phyloP scores from a whole-genome alignment of 1,140 invertebrate genomes.

The Caerostris extrusa region DNA sequence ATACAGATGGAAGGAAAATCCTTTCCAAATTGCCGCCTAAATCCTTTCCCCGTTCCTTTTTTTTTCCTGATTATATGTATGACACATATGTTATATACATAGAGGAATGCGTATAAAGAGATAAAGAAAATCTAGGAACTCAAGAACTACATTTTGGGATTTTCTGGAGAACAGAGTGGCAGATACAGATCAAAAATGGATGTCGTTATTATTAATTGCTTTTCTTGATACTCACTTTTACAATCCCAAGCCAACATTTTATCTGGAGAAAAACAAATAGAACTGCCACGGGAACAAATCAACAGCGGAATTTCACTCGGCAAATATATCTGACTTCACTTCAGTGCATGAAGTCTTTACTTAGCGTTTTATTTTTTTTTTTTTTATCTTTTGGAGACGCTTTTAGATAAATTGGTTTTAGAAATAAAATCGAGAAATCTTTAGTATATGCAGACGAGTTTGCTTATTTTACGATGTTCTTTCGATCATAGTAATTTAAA shows the following conservation, averaged over 20 bases:
- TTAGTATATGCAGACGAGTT: not conserved
- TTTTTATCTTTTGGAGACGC: not conserved
- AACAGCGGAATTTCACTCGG: not conserved
- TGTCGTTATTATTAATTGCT: constrained; percentile 39
- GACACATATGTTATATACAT: not conserved
- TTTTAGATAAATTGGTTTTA: not conserved
- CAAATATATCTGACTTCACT: not conserved
- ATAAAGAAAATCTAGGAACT: not conserved
- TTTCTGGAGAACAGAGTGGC: not conserved
- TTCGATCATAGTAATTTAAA: no score
- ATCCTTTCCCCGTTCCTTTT: not conserved
- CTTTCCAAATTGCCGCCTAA: constrained; percentile 41
- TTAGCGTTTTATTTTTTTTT: not conserved
- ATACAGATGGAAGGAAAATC: constrained; percentile 37
- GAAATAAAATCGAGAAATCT: not conserved
- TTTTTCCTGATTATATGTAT: not conserved
- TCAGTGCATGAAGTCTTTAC: not conserved
- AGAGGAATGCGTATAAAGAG: not conserved
- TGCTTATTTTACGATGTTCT: not conserved
- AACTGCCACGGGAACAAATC: not conserved
- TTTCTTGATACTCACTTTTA: not conserved
- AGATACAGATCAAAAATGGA: not conserved
- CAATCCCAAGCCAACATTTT: not conserved
- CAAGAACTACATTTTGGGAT: constrained; percentile 3
- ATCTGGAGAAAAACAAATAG: not conserved